Evolutionary conservation across 2,797 vertebrate genomes (phyloP).

Genomic region (Gadopsis marmoratus): DNA sequence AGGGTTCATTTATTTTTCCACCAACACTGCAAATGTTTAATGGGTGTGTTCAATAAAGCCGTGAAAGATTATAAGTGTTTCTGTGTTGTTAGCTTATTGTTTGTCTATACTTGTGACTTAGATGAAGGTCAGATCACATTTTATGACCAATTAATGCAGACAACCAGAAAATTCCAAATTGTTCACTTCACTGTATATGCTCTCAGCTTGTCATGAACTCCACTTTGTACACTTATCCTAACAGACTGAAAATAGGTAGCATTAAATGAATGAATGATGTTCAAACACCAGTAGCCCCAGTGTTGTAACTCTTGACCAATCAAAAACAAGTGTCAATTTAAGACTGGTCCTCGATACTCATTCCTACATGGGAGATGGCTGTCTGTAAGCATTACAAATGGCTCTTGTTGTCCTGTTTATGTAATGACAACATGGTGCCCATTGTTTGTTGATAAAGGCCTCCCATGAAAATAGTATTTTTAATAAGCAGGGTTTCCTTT

Average conservation of each 20-base stretch:
- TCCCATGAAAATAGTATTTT: conserved; percentile 42
- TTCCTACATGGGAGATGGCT: conserved; percentile 1
- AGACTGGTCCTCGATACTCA: background rate
- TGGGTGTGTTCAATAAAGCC: no score
- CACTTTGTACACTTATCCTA: conserved; percentile 12
- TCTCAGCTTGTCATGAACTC: conserved; percentile 4
- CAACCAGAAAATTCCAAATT: no score
- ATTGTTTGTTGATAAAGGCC: conserved; percentile 39
- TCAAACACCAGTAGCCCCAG: background rate
- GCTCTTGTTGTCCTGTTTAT: conserved; percentile 33
- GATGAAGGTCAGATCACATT: no score
- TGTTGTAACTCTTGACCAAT: background rate
- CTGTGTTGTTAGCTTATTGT: no score
- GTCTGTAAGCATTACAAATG: conserved; percentile 26
- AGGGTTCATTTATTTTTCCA: no score
- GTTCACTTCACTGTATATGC: background rate
- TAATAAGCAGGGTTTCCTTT: conserved; percentile 26
- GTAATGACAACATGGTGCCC: conserved; percentile 24
- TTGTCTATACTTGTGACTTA: no score
- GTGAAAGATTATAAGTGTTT: no score
- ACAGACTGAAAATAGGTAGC: background rate
- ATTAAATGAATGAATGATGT: background rate
- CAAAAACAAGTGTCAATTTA: background rate
- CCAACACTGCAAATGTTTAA: no score
- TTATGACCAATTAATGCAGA: no score